Evolutionary conservation across 2,888 invertebrate genomes (phyloP).

Genomic region (Eilema caniola): DNA sequence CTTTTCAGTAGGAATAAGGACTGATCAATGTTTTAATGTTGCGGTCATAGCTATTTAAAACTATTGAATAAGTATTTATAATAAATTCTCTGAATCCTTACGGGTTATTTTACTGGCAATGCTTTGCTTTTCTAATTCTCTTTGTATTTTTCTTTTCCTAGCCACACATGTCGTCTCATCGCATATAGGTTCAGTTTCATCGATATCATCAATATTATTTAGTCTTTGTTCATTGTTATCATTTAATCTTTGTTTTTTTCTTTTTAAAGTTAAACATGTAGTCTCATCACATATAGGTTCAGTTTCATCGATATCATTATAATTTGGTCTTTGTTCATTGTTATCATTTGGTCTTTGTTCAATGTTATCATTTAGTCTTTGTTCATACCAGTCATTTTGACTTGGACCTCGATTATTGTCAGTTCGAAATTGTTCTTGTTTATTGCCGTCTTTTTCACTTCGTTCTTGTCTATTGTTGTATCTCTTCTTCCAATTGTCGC

Average conservation of each 20-base stretch:
- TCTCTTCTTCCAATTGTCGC: neutral
- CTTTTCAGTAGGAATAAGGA: no score
- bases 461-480: neutral
- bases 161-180: neutral
- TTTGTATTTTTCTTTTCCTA: neutral
- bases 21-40: no score
- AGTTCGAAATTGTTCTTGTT: neutral
- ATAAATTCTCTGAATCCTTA: neutral
- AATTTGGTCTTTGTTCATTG: no score
- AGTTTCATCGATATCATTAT: no score
- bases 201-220: neutral
- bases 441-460: neutral
- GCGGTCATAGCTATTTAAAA: no score
- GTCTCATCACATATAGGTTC: no score
- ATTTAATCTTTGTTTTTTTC: no score
- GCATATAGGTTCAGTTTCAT: neutral
- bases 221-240: no score
- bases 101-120: neutral
- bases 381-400: neutral
- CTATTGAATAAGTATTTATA: no score
- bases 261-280: no score
- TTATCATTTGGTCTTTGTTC: neutral
- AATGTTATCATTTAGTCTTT: neutral
- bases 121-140: neutral
- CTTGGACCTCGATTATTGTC: neutral